Conservation (phyloP, 2,113 vertebrate genomes). For the Scalopus aquaticus region DNA sequence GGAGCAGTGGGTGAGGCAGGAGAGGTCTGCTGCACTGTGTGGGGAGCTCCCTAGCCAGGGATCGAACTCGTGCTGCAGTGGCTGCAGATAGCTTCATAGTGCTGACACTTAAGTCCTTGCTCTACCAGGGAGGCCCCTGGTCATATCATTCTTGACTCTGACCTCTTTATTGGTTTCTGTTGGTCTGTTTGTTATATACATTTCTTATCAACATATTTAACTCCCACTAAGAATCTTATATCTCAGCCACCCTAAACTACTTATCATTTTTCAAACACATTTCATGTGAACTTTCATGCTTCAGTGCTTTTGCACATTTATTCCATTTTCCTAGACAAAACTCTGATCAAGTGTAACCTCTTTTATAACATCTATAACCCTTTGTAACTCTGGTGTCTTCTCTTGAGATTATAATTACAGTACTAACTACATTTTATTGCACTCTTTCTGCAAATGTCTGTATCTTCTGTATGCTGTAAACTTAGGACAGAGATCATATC, state of each 20-base stretch:
- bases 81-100: no score
- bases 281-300: neutral
- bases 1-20: no score
- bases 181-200: neutral
- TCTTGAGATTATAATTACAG: neutral
- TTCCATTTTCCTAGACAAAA: constrained; percentile 13
- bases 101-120: no score
- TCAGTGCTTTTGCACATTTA: constrained; percentile 18
- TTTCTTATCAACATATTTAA: neutral
- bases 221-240: neutral
- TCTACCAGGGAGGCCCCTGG: no score
- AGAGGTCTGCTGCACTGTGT: no score
- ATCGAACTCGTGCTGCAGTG: no score
- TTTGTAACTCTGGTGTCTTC: neutral
- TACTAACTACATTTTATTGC: neutral
- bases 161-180: neutral
- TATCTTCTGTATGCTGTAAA: neutral
- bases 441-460: neutral
- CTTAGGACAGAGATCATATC: neutral
- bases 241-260: neutral
- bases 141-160: neutral
- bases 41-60: no score
- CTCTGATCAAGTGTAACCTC: neutral
- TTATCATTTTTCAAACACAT: neutral
- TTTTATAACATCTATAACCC: neutral